Percentiles rank a stretch among this genome's conserved stretches.
Evolutionary conservation across 2,797 vertebrate genomes (phyloP).

Genomic region (Gymnothorax javanicus): DNA sequence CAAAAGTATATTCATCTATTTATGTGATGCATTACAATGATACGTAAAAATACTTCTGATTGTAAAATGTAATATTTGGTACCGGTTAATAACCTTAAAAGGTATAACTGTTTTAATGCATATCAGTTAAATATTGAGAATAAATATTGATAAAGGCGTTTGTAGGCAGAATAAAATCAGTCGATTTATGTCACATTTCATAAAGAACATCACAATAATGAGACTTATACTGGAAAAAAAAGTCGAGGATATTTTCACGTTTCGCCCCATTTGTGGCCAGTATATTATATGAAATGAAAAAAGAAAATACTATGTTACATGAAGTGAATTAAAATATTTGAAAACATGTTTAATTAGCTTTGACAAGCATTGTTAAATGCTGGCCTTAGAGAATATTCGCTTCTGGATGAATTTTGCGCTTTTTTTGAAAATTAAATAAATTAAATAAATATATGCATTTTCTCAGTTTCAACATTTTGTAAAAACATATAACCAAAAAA

Average conservation of each 20-base stretch:
- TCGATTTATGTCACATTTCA: not conserved
- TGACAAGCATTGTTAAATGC: not conserved
- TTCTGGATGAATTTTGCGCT: not conserved
- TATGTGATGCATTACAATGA: not conserved
- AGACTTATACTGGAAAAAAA: not conserved
- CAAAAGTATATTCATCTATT: too few species aligned
- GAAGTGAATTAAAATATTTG: not conserved
- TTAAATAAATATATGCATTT: not conserved
- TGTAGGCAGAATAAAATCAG: too few species aligned
- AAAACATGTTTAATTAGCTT: not conserved
- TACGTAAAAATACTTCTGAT: not conserved
- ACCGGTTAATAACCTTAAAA: not conserved
- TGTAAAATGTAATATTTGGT: not conserved
- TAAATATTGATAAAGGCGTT: not conserved
- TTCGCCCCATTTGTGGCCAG: not conserved
- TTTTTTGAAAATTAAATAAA: not conserved
- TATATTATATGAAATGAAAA: not conserved
- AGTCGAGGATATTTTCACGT: too few species aligned
- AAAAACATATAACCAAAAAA: not conserved
- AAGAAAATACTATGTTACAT: not conserved
- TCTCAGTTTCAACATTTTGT: not conserved
- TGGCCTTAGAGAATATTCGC: not conserved
- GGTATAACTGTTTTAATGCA: too few species aligned
- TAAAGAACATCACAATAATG: not conserved
- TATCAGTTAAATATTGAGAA: not conserved